phyloP scores from a whole-genome alignment of 2,113 vertebrate species.

The Xiphophorus maculatus region DNA sequence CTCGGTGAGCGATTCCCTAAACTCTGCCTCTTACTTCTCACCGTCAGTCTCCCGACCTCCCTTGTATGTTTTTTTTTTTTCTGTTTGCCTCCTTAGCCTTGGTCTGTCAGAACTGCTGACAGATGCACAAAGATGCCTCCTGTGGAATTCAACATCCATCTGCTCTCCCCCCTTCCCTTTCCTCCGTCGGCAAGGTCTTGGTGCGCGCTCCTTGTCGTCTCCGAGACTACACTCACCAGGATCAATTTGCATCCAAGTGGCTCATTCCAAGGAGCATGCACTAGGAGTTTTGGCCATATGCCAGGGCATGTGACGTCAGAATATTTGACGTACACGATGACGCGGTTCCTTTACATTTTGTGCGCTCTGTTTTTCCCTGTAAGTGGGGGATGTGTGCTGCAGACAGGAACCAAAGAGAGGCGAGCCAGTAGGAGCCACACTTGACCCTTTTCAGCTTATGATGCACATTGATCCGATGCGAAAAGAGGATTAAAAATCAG shows the following conservation, averaged over 20 bases:
- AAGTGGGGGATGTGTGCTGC: conserved; percentile 21
- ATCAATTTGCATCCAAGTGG: conserved; percentile 1
- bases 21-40: conserved; percentile 45
- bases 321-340: conserved; percentile 48
- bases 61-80: conserved; percentile 22
- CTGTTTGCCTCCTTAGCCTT: conserved; percentile 23
- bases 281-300: conserved; percentile 16
- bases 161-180: conserved; percentile 32
- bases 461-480: neutral
- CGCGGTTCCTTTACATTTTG: conserved; percentile 29
- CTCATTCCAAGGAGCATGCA: neutral
- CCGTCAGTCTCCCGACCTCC: conserved; percentile 4
- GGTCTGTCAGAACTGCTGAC: conserved; percentile 60
- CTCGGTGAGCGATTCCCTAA: conserved; percentile 33
- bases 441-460: conserved; percentile 6
- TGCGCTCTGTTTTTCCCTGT: conserved; percentile 10
- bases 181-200: conserved; percentile 16
- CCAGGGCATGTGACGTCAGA: conserved; percentile 44
- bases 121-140: conserved; percentile 53
- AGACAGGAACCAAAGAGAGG: conserved; percentile 12
- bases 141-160: conserved; percentile 55
- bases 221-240: neutral
- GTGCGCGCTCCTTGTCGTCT: neutral
- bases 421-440: conserved; percentile 2
- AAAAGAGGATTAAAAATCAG: neutral